Percentiles rank a stretch among this genome's conserved stretches.
Evolutionary conservation across 2,797 vertebrate species (phyloP).

Genomic region (Enoplosus armatus): DNA sequence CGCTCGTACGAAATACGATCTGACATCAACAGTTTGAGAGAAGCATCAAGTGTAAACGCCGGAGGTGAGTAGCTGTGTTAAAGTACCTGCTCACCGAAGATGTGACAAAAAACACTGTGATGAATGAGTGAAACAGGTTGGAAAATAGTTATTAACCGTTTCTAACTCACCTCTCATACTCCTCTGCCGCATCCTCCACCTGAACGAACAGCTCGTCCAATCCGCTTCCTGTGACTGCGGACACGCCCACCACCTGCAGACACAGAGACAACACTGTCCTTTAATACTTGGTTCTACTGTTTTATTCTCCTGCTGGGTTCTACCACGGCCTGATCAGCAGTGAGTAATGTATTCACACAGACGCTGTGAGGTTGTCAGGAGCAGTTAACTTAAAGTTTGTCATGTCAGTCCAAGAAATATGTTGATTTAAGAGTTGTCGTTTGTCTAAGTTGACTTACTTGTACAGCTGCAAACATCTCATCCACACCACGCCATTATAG

Average conservation of each 20-base stretch:
- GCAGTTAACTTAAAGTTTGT: no score
- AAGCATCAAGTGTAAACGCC: neutral
- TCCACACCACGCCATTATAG: no score
- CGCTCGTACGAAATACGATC: neutral
- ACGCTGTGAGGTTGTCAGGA: no score
- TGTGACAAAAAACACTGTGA: neutral
- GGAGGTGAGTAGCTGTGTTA: neutral
- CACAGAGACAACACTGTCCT: neutral
- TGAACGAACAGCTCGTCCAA: conserved; percentile 92
- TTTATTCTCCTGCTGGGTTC: neutral
- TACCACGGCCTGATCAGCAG: no score
- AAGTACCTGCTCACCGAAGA: neutral
- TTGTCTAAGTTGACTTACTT: no score
- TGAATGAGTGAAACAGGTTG: neutral
- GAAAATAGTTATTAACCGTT: neutral
- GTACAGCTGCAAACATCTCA: no score
- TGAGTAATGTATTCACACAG: no score
- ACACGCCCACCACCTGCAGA: conserved; percentile 95
- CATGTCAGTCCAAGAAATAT: no score
- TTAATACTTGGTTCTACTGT: neutral
- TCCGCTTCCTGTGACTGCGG: conserved; percentile 92
- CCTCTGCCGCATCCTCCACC: conserved; percentile 90
- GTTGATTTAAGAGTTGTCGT: no score
- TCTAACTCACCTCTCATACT: conserved; percentile 91
- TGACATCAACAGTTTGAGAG: neutral